These are phyloP conservation scores for Vimba vimba DNA, from an alignment of 2,113 vertebrate species.

Conservation along the genomic window DNA sequence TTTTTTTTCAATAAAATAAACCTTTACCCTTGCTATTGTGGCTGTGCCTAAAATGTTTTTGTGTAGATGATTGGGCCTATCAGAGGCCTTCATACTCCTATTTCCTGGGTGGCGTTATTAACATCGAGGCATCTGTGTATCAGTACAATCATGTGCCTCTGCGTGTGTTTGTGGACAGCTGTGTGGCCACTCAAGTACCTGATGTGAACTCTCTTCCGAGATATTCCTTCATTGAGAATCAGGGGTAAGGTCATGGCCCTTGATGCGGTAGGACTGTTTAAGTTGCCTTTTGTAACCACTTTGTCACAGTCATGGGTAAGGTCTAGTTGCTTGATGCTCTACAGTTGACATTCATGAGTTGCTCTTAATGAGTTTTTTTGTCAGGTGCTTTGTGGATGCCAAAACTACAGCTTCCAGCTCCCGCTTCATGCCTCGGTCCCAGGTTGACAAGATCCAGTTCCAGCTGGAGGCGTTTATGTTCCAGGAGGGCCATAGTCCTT, in stretches of 20 bases:
- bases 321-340: too few species aligned
- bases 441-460: slow-evolving; percentile 60
- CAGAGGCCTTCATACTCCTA: slow-evolving; percentile 30
- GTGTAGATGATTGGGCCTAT: slow-evolving; percentile 55
- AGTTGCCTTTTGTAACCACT: too few species aligned
- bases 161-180: slow-evolving; percentile 66
- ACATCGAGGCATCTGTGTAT: not conserved
- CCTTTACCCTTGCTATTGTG: too few species aligned
- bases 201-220: slow-evolving; percentile 59
- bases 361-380: too few species aligned
- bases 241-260: slow-evolving; percentile 56
- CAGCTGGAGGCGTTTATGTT: slow-evolving; percentile 70
- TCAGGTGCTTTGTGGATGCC: slow-evolving; percentile 67
- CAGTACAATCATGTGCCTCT: slow-evolving; percentile 65
- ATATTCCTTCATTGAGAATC: slow-evolving; percentile 68
- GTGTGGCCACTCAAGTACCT: slow-evolving; percentile 62
- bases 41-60: not conserved
- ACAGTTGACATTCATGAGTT: too few species aligned
- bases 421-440: slow-evolving; percentile 58
- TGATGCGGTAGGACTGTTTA: too few species aligned
- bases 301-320: too few species aligned
- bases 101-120: too few species aligned
- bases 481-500: slow-evolving; percentile 51
- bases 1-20: not conserved
- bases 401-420: slow-evolving; percentile 65